These are phyloP conservation scores for Phyllostomus hastatus DNA, from an alignment of 2,113 vertebrate species.

Conservation along the genomic window DNA sequence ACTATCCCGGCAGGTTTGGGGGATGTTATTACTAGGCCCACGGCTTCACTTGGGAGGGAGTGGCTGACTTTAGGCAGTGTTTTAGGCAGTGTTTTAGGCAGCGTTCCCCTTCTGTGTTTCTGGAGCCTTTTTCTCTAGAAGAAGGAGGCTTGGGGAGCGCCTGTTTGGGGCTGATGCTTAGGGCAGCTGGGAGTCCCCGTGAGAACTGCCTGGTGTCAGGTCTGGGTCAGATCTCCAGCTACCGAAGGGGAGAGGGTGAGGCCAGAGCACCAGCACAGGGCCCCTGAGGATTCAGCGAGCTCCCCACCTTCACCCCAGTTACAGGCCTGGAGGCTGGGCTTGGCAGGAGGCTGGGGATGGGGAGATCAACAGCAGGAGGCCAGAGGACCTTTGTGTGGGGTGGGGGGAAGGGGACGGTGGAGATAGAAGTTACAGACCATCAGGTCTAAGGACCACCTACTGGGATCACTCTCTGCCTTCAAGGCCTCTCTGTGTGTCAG, in stretches of 20 bases:
- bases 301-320: not conserved
- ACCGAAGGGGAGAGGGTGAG: not conserved
- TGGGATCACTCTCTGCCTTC: not conserved
- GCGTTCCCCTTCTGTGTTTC: not conserved
- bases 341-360: not conserved
- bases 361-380: not conserved
- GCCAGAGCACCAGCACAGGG: not conserved
- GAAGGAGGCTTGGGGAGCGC: not conserved
- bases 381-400: not conserved
- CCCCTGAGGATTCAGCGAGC: not conserved
- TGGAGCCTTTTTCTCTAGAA: not conserved
- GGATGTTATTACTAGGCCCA: not conserved
- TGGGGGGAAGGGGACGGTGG: too few relatives aligned
- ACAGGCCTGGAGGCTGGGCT: not conserved
- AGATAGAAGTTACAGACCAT: not conserved
- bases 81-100: not conserved
- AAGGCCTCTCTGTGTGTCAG: not conserved
- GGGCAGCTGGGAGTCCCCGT: not conserved
- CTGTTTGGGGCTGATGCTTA: not conserved
- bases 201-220: not conserved
- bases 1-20: not conserved
- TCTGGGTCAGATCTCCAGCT: not conserved
- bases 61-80: not conserved
- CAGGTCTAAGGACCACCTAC: not conserved
- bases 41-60: not conserved